Evolutionary conservation across 2,797 vertebrate genomes (phyloP).

Genomic region (Coranthus polyacanthus): DNA sequence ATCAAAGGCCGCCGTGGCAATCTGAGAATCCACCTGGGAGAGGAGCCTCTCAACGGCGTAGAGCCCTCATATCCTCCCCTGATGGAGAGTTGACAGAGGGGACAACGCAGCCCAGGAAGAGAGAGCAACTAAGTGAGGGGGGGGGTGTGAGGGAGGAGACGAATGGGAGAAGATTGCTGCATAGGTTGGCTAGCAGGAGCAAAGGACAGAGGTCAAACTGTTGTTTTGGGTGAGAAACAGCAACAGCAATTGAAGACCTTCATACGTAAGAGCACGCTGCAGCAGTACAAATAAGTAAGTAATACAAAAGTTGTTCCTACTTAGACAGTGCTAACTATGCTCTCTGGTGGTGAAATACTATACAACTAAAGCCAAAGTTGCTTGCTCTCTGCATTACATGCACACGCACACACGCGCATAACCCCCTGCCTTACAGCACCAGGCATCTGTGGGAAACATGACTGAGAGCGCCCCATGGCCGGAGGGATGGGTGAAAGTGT

Average conservation of each 20-base stretch:
- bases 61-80: conserved; percentile 71
- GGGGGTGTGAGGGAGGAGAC: neutral
- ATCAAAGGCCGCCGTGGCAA: conserved; percentile 78
- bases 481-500: conserved; percentile 73
- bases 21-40: conserved; percentile 78
- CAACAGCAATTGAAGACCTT: conserved; percentile 9
- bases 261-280: conserved; percentile 7
- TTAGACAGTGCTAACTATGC: conserved; percentile 30
- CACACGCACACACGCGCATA: conserved; percentile 34
- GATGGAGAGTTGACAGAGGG: conserved; percentile 71
- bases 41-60: conserved; percentile 65
- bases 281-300: conserved; percentile 10
- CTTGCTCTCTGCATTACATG: conserved; percentile 9
- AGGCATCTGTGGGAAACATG: conserved; percentile 68
- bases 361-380: neutral
- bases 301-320: conserved; percentile 12
- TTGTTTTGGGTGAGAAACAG: conserved; percentile 27
- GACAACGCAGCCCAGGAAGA: conserved; percentile 48
- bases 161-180: conserved; percentile 11
- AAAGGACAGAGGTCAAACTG: conserved; percentile 49
- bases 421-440: conserved; percentile 50
- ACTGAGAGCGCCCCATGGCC: conserved; percentile 56
- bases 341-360: conserved; percentile 66
- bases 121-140: conserved; percentile 29
- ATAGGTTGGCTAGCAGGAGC: conserved; percentile 37